Conservation (phyloP, 2,797 vertebrate genomes). For the Salmo trutta region DNA sequence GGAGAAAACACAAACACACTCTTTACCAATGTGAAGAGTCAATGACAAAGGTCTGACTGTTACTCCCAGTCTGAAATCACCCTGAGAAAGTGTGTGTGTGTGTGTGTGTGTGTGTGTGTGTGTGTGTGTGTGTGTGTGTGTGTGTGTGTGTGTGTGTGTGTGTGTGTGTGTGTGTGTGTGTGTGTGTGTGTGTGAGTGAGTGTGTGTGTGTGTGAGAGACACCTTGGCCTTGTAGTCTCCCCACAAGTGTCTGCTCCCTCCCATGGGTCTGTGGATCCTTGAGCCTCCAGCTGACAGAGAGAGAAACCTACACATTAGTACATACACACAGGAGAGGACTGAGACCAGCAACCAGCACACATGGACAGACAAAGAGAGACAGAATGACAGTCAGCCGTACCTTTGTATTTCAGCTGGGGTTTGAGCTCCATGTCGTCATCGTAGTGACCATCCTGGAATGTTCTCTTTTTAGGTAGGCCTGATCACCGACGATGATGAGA, state of each 20-base stretch:
- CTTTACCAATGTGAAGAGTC: too few species aligned
- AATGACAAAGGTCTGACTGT: too few species aligned
- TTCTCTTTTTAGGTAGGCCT: constrained; percentile 74
- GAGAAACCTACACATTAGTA: background rate
- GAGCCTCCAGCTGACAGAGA: constrained; percentile 87
- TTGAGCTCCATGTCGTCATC: constrained; percentile 80
- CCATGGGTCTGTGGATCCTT: constrained; percentile 88
- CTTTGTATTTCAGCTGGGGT: constrained; percentile 81
- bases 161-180: too few species aligned
- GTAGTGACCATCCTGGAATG: constrained; percentile 73
- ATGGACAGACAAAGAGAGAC: background rate
- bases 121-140: too few species aligned
- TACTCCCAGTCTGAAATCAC: too few species aligned
- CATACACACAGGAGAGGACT: constrained; percentile 2
- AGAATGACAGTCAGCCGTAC: constrained; percentile 54
- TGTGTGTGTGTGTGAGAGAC: background rate
- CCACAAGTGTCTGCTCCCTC: constrained; percentile 70
- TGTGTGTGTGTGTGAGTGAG: too few species aligned
- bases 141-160: too few species aligned
- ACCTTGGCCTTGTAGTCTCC: constrained; percentile 90
- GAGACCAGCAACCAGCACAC: background rate
- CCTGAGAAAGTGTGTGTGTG: too few species aligned
- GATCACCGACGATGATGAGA: too few species aligned
- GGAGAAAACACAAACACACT: constrained; percentile 17
- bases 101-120: too few species aligned